Conservation (phyloP, 2,113 vertebrate genomes). For the Archilochus colubris region DNA sequence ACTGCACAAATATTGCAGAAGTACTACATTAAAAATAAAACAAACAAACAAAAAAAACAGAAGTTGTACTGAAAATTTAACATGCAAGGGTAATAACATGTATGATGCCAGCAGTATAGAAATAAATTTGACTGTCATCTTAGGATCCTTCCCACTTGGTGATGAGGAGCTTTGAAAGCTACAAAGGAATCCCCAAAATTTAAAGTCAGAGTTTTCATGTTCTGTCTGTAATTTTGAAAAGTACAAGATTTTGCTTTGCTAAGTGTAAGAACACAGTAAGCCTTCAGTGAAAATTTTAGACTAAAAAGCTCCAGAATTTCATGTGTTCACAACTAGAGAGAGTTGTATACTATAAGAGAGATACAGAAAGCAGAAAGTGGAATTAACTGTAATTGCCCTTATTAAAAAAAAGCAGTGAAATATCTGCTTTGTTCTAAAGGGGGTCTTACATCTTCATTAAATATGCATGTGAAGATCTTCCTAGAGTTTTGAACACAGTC, state of each 20-base stretch:
- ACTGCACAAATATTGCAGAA: not conserved
- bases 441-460: slow-evolving; percentile 26
- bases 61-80: not conserved
- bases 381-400: not conserved
- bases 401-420: slow-evolving; percentile 21
- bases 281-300: not conserved
- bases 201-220: not conserved
- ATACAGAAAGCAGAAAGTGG: not conserved
- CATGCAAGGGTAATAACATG: not conserved
- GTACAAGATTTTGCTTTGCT: not conserved
- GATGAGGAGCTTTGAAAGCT: not conserved
- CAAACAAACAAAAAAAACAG: too few species aligned
- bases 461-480: slow-evolving; percentile 11
- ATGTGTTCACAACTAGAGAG: not conserved
- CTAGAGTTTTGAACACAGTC: not conserved
- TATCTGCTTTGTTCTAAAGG: not conserved
- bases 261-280: not conserved
- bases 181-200: not conserved
- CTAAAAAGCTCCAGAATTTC: not conserved
- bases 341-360: not conserved
- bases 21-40: not conserved
- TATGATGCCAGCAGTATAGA: not conserved
- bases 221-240: not conserved
- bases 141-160: not conserved
- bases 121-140: not conserved